Evolutionary conservation across 2,888 invertebrate species (phyloP), one percentile per base, ranked within the genome.

Genomic region (Mesorhabditis spiculigera): DNA sequence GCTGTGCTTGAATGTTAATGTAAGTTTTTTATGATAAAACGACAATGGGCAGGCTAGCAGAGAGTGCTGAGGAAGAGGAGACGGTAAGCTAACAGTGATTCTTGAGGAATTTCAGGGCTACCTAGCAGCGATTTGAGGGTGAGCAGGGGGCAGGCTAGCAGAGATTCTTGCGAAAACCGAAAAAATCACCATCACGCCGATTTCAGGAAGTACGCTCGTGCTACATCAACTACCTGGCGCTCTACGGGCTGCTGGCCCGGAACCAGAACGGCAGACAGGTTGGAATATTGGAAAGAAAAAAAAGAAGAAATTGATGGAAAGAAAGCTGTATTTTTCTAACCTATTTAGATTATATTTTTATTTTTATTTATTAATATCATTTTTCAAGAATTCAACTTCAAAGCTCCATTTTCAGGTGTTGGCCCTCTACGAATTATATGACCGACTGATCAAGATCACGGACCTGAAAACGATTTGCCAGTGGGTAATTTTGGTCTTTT

Each of bases 401-500:
- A 6, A 10, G 13, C 13, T 50, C 13, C 50, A 13, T 50, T 13
- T 50, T 50, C 58, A 50, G 58, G n/a, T 50, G 8, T 3, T 50
- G 10, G 10, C 8, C 10, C 8, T 10, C 8, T 50, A 50, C 3
- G 58, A 50, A n/a, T n/a, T 50, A 10, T 50, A 50, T n/a, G 58
- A 50, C n/a, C 58, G 58, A 10, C n/a, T 50, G 58, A 50, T 50
- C 8, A 50, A 50, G n/a, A n/a, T 50, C 58, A 50, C 58, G 10
- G 58, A 50, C n/a, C n/a, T 50, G n/a, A 50, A 10, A n/a, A 50
- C 58, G 58, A 50, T 50, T 50, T 50, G 58, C 58, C 8, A 50
- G 58, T 50, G 58, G 58, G 58, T 28, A 28, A 28, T 28, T 28
- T 28, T 28, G 28, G 28, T 28, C 28, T 28, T 28, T 28, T 28